Conservation (phyloP, 2,113 vertebrate species). For the Dendropsophus ebraccatus region DNA sequence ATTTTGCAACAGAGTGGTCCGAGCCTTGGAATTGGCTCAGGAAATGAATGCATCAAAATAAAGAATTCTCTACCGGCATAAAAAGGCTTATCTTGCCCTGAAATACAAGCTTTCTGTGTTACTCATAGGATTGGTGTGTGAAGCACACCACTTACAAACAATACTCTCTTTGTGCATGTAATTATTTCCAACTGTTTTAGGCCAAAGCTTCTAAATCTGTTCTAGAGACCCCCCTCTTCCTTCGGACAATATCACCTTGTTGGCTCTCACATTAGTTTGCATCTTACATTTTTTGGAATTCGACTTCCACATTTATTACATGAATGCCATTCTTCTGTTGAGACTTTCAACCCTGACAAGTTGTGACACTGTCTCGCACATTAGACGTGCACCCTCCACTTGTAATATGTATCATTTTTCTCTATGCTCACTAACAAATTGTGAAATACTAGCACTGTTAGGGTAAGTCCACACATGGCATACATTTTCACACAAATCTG, state of each 20-base stretch:
- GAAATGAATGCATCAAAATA: conserved; percentile 57
- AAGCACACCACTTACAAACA: conserved; percentile 52
- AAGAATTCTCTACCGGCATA: conserved; percentile 45
- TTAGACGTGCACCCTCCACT: neutral
- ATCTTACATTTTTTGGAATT: conserved; percentile 18
- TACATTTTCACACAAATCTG: too few species aligned
- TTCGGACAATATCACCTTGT: conserved; percentile 55
- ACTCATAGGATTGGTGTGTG: conserved; percentile 40
- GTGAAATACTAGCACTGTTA: neutral
- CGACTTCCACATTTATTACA: neutral
- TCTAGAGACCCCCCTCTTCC: conserved; percentile 22
- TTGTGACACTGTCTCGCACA: neutral
- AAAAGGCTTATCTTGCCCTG: conserved; percentile 53
- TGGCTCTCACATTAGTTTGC: conserved; percentile 20
- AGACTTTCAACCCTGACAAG: neutral
- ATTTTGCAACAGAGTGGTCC: conserved; percentile 36
- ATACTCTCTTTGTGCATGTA: conserved; percentile 54
- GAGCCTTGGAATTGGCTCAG: conserved; percentile 50
- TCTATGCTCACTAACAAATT: neutral
- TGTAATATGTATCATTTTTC: neutral
- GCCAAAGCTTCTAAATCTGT: conserved; percentile 45
- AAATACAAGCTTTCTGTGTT: conserved; percentile 56
- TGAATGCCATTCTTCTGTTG: conserved; percentile 30
- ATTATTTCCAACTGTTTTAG: conserved; percentile 57
- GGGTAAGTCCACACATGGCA: neutral